phyloP scores from a whole-genome alignment of 2,797 vertebrate species.

The Syngnathus acus region DNA sequence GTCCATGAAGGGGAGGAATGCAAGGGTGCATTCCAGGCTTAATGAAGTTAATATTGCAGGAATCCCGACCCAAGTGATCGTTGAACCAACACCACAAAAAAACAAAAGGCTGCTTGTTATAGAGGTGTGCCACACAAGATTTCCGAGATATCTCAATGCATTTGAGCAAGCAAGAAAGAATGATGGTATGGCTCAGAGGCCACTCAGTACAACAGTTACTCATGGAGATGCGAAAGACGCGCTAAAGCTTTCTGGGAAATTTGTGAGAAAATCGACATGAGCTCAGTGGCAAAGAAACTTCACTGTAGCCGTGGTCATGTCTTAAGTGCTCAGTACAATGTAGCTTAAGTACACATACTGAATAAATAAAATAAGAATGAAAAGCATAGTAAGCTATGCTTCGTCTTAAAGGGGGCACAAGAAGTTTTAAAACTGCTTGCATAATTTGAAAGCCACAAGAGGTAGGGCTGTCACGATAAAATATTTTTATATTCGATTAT shows the following conservation, averaged over 20 bases:
- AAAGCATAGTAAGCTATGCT: background rate
- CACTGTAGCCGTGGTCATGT: background rate
- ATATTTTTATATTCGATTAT: too few relatives aligned
- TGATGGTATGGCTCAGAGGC: constrained; percentile 6
- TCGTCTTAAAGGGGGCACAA: background rate
- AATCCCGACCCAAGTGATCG: constrained; percentile 73
- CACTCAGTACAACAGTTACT: constrained; percentile 30
- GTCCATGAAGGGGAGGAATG: constrained; percentile 72
- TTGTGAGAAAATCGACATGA: too few relatives aligned
- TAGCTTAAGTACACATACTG: background rate
- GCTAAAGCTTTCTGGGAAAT: background rate
- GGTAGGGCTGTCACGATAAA: too few relatives aligned
- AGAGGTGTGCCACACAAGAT: constrained; percentile 62
- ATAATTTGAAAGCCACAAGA: background rate
- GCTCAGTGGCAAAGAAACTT: background rate
- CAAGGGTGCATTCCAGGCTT: constrained; percentile 77
- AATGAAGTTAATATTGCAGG: constrained; percentile 85
- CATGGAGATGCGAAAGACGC: constrained; percentile 22
- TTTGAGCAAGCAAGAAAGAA: constrained; percentile 36
- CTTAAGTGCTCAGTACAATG: background rate
- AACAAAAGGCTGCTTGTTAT: constrained; percentile 73
- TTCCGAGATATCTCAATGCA: constrained; percentile 46
- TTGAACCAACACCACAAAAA: constrained; percentile 72
- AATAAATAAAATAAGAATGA: background rate
- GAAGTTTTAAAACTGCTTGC: background rate